Conservation (phyloP, 2,888 invertebrate genomes). For the Macroteleia sp. region DNA sequence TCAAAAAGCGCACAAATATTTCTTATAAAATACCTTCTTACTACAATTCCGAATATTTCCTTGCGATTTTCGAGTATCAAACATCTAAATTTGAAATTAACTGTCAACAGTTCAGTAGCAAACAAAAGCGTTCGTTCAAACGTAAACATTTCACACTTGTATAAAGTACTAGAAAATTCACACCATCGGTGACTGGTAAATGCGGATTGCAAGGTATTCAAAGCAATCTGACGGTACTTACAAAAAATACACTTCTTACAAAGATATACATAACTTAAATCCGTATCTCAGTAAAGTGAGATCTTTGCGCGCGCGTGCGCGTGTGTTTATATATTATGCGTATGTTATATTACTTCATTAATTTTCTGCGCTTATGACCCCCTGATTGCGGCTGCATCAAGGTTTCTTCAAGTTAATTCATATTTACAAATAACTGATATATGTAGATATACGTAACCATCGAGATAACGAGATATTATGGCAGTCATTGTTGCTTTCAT, state of each 20-base stretch:
- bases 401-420: conserved; percentile 23
- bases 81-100: neutral
- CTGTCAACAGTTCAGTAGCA: neutral
- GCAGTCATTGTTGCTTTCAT: conserved; percentile 75
- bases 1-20: neutral
- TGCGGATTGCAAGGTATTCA: conserved; percentile 27
- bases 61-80: neutral
- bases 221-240: conserved; percentile 71
- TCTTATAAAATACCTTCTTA: conserved; percentile 31
- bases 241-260: conserved; percentile 72
- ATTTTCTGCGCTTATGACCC: conserved; percentile 4
- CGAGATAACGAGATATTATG: conserved; percentile 79
- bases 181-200: conserved; percentile 10
- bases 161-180: conserved; percentile 32
- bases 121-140: neutral
- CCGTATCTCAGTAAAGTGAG: conserved; percentile 44
- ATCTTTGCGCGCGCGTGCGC: conserved; percentile 47
- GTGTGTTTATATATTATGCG: conserved; percentile 26
- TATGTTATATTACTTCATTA: too few relatives aligned
- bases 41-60: conserved; percentile 8
- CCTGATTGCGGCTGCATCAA: neutral
- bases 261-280: conserved; percentile 68
- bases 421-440: conserved; percentile 70
- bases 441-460: conserved; percentile 75
- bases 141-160: neutral